A percentile compares a stretch with the other conserved stretches of the same genome.
Evolutionary conservation across 2,797 vertebrate species (phyloP).

Genomic region (Emys orbicularis): DNA sequence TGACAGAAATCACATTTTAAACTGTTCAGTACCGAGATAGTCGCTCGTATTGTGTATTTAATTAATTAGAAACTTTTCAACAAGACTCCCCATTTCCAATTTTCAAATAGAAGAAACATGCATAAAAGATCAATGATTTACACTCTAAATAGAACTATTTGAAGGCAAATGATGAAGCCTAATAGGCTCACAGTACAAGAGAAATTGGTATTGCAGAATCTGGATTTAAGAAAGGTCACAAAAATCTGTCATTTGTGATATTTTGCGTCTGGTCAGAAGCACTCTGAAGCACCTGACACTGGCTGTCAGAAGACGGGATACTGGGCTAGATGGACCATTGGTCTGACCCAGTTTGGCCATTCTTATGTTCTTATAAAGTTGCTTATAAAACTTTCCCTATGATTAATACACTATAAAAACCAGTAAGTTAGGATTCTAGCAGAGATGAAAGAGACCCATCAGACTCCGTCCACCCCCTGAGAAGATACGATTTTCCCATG

Average conservation of each 20-base stretch:
- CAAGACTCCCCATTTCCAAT: background rate
- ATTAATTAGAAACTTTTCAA: background rate
- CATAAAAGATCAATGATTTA: background rate
- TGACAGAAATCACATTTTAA: background rate
- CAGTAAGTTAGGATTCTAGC: background rate
- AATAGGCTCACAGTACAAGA: no score
- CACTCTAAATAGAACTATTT: accelerated
- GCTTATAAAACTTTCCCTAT: accelerated
- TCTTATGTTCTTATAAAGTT: no score
- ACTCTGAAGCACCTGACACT: no score
- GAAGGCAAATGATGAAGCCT: accelerated
- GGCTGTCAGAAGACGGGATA: no score
- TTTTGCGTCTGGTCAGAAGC: accelerated
- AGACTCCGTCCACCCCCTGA: accelerated
- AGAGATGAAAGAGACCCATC: background rate
- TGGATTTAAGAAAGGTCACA: background rate
- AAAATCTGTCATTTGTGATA: background rate
- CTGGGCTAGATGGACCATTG: no score
- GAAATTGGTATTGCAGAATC: background rate
- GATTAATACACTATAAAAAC: accelerated
- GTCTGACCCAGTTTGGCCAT: no score
- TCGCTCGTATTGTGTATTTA: background rate
- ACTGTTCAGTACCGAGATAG: background rate
- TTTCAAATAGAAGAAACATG: background rate
- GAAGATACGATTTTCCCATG: background rate